Percentiles rank a stretch among this genome's conserved stretches.
Conservation (phyloP, 2,113 vertebrate species). For the Sterrhoptilus dennistouni region DNA sequence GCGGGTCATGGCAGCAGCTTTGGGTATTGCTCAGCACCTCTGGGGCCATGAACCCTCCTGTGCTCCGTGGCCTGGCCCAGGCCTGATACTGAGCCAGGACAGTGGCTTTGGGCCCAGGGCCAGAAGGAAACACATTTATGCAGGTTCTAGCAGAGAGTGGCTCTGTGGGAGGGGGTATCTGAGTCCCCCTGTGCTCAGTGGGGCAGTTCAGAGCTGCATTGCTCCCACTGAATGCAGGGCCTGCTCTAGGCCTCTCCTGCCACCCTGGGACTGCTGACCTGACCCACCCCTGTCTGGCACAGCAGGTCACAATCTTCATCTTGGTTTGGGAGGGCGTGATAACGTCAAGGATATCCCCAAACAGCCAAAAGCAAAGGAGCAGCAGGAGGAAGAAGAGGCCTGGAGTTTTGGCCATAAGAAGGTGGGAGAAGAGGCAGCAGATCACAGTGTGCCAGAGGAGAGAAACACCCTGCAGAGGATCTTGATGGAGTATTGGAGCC, state of each 20-base stretch:
- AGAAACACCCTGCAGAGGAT: background rate
- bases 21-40: background rate
- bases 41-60: background rate
- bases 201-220: background rate
- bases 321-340: background rate
- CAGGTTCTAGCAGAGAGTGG: background rate
- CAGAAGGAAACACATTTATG: background rate
- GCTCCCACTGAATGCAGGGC: background rate
- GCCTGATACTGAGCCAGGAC: background rate
- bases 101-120: background rate
- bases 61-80: too few relatives aligned
- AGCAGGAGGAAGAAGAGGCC: background rate
- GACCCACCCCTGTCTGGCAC: background rate
- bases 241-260: background rate
- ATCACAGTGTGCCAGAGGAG: background rate
- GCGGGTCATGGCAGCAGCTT: background rate
- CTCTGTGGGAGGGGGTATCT: background rate
- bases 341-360: background rate
- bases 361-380: background rate
- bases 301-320: background rate
- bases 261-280: background rate
- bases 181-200: fast-evolving
- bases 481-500: background rate
- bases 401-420: background rate
- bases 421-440: background rate